These are phyloP conservation scores for Pampus argenteus DNA, from an alignment of 2,797 vertebrate species.

Conservation along the genomic window DNA sequence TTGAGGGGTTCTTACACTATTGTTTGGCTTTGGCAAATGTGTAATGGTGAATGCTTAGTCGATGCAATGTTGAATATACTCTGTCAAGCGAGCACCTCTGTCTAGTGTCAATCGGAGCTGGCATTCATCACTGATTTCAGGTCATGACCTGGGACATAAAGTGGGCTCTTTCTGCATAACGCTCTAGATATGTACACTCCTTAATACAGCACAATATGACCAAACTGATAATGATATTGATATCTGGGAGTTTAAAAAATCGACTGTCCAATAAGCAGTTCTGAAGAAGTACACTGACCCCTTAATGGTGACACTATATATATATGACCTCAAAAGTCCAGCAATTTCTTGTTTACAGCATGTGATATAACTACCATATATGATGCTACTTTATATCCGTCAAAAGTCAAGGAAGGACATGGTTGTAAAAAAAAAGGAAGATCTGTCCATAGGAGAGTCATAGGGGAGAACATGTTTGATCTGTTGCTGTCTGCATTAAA, in stretches of 20 bases:
- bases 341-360: background rate
- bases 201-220: background rate
- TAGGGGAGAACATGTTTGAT: background rate
- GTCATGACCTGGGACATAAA: conserved; percentile 19
- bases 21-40: conserved; percentile 39
- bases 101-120: background rate
- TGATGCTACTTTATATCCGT: background rate
- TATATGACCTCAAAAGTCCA: no score
- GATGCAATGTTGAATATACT: conserved; percentile 8
- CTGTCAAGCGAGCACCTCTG: background rate
- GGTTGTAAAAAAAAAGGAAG: background rate
- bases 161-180: background rate
- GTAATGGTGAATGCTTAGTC: conserved; percentile 13
- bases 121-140: conserved; percentile 14
- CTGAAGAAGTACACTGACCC: no score
- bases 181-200: background rate
- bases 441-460: background rate
- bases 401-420: background rate
- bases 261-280: no score
- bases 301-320: no score
- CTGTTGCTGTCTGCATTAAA: background rate
- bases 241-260: no score
- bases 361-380: background rate
- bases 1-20: conserved; percentile 33
- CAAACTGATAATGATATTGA: no score